phyloP scores from a whole-genome alignment of 2,113 vertebrate species.

The Eonycteris spelaea region DNA sequence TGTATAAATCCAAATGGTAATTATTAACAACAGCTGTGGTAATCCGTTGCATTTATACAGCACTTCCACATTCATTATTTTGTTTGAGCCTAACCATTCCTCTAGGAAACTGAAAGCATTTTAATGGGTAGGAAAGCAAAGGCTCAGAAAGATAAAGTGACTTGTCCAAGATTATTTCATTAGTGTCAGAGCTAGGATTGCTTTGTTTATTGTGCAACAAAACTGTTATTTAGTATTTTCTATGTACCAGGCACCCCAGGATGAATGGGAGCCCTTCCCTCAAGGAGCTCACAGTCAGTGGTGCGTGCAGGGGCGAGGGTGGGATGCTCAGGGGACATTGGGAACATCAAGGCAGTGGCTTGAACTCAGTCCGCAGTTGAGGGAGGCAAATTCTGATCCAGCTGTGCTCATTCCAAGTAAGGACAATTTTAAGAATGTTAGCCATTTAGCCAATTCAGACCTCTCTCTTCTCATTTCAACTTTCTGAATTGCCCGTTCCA shows the following conservation, averaged over 20 bases:
- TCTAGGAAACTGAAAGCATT: conserved; percentile 41
- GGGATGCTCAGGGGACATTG: rapidly evolving
- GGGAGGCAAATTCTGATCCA: background rate
- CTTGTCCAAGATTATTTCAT: conserved; percentile 24
- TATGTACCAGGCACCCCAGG: background rate
- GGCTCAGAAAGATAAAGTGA: conserved; percentile 2
- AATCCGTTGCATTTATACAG: background rate
- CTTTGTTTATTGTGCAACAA: background rate
- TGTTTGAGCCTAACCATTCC: conserved; percentile 27
- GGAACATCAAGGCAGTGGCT: background rate
- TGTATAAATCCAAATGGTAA: background rate
- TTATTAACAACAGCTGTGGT: conserved; percentile 39
- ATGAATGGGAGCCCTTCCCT: background rate
- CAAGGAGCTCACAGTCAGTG: background rate
- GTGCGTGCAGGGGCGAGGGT: rapidly evolving
- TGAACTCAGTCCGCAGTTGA: background rate
- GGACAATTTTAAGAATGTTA: background rate
- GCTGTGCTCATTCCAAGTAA: background rate
- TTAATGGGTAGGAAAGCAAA: conserved; percentile 35
- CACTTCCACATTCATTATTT: background rate
- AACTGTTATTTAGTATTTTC: background rate
- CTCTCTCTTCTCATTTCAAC: background rate
- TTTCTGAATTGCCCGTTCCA: conserved; percentile 21
- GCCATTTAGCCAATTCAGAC: background rate
- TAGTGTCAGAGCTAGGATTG: conserved; percentile 7